Evolutionary conservation across 2,888 invertebrate genomes (phyloP).

Genomic region (Linnaemya tessellans): DNA sequence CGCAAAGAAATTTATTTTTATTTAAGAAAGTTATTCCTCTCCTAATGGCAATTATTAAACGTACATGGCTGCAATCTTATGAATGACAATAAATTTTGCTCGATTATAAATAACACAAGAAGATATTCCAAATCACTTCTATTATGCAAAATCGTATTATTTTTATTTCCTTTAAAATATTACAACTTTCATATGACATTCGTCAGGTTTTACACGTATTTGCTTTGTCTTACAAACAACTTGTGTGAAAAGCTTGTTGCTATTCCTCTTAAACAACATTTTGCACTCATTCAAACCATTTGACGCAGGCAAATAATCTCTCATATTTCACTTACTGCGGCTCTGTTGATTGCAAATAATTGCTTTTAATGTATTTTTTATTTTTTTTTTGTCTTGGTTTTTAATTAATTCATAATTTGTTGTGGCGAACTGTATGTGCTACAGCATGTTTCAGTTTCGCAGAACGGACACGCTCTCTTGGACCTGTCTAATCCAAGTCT

Average conservation of each 20-base stretch:
- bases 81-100: neutral
- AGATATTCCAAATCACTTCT: neutral
- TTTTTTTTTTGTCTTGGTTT: neutral
- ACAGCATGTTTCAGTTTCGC: conserved; percentile 1
- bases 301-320: neutral
- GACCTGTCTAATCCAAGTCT: conserved; percentile 20
- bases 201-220: neutral
- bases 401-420: conserved; percentile 36
- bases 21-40: neutral
- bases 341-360: conserved; percentile 8
- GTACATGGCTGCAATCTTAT: neutral
- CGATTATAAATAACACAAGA: neutral
- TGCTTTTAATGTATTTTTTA: neutral
- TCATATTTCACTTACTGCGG: neutral
- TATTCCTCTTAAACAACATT: neutral
- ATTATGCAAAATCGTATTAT: neutral
- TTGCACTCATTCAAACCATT: neutral
- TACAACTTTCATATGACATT: neutral
- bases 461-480: conserved; percentile 9
- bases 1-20: neutral
- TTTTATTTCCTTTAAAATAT: neutral
- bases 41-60: neutral
- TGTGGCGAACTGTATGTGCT: neutral
- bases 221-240: neutral
- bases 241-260: neutral